Base-by-base conservation (phyloP, 1,140 invertebrate genomes). In the Drosophila pruinosa region DNA sequence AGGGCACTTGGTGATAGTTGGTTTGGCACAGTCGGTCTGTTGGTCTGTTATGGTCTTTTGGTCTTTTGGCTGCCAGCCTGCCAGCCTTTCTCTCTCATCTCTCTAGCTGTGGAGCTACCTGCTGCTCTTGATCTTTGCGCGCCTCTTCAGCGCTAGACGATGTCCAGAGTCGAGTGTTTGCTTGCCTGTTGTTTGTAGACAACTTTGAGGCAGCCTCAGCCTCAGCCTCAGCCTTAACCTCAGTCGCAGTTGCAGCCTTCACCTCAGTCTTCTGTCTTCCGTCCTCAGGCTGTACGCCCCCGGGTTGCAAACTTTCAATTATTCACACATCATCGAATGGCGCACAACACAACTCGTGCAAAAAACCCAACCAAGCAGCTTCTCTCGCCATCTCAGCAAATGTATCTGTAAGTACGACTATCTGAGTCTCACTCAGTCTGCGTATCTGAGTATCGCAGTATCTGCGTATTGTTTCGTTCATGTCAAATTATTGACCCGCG, bases 401-500 rank as follows among this genome's bases (percentile, higher is more conserved):
- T 28, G 19, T n/a, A 31, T 26, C 43, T 47, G 1, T 24, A 4
- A 39, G 36, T 39, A 15, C 4, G 17, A n/a, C 5, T 24, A 2
- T 24, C 22, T 24, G 2, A 2, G 0, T 24, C 22, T 24, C 22
- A 3, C 2, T 5, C 22, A n/a, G n/a, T 34, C 31, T 12, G 2
- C 10, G 8, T 50, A 15, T 50, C 7, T 50, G 0, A 2, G 39
- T 22, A 31, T 53, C 17, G 39, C 50, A 41, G 34, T 52, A 59
- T 85, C 61, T 67, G 70, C 73, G 76, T 86, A 88, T 88, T 88
- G 83, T 88, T 88, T 88, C 82, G 83, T 88, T 88, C 82, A 88
- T 88, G 82, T 88, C 82, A 88, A 88, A 88, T 88, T 88, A 88
- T 88, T 88, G 82, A 88, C 82, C 82, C 72, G 75, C 75, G 78